Evolutionary conservation across 2,888 invertebrate genomes (phyloP).

Genomic region (Argyresthia goedartella): DNA sequence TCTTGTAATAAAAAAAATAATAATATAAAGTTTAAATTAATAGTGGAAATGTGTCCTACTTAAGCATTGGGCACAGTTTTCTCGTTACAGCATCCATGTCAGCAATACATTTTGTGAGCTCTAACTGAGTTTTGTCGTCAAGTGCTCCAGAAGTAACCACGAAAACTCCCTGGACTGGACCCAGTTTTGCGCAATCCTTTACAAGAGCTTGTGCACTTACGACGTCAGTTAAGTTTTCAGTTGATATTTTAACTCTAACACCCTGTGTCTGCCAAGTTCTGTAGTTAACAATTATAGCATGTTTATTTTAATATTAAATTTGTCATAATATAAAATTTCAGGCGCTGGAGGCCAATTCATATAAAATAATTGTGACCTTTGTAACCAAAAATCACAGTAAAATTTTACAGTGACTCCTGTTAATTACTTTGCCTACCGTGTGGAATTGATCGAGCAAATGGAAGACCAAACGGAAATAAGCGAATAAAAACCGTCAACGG

Average conservation of each 20-base stretch:
- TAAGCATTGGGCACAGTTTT: not conserved
- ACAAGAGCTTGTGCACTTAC: not conserved
- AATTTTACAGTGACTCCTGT: not conserved
- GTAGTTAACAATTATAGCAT: not conserved
- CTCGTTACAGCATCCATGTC: conserved; percentile 3
- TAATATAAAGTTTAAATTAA: not conserved
- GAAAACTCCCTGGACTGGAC: not conserved
- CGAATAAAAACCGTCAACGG: no score
- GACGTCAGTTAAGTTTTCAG: not conserved
- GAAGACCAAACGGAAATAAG: no score
- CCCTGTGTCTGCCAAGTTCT: conserved; percentile 1
- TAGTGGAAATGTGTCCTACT: not conserved
- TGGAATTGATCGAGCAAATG: no score
- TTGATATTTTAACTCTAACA: not conserved
- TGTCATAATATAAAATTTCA: no score
- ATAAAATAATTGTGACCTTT: not conserved
- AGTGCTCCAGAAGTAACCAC: not conserved
- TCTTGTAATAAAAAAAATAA: not conserved
- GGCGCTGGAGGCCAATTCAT: no score
- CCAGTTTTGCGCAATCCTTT: not conserved
- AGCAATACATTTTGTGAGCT: not conserved
- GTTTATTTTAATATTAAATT: not conserved
- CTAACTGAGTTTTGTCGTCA: not conserved
- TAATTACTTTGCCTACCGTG: not conserved
- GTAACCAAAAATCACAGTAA: no score